Base-by-base conservation (phyloP, 2,888 invertebrate species). In the Drosophila borealis region DNA sequence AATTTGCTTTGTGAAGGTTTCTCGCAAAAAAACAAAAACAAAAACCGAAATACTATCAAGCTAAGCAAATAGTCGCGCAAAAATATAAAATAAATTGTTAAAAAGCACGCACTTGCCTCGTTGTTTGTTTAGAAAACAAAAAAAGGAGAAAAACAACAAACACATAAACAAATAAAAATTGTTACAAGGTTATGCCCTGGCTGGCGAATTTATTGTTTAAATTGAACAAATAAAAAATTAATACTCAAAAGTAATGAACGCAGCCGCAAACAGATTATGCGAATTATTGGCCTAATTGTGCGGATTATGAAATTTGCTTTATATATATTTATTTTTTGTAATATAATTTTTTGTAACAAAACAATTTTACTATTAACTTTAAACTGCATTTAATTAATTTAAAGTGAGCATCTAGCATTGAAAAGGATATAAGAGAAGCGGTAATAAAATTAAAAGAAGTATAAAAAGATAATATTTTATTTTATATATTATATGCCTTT, bases 41-140 rank as follows among this genome's bases (percentile, higher is more conserved):
- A 33, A 50, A 69, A 60, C 37, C 67, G n/a, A 62, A 71, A 76
- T 44, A 57, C n/a, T 61, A 50, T 71, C 44, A 70, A 74, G 78
- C 70, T 74, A 74, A 74, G 57, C 69, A 80, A 79, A 80, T 70
- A 74, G 25, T 49, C 29, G 34, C 33, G 19, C 50, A 69, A 72
- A 74, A 73, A 56, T 55, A 66, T 62, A 51, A 65, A 59, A 66
- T 70, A 80, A 76, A 71, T 72, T 69, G 80, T 78, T 74, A 61
- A 69, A 72, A 73, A 60, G 74, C 78, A 69, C 78, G 76, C 78
- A 74, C 67, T 63, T 78, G 79, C 57, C 50, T 62, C 46, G 70
- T 21, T 78, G 65, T 74, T 78, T 78, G 72, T 78, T 74, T 78
- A 79, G 78, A 78, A 80, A 80, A 70, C 63, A 54, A 63, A 48